Evolutionary conservation across 30 jellyfish, hydroid and myxozoan genomes (phyloP).

Genomic region (Pelagia noctiluca): DNA sequence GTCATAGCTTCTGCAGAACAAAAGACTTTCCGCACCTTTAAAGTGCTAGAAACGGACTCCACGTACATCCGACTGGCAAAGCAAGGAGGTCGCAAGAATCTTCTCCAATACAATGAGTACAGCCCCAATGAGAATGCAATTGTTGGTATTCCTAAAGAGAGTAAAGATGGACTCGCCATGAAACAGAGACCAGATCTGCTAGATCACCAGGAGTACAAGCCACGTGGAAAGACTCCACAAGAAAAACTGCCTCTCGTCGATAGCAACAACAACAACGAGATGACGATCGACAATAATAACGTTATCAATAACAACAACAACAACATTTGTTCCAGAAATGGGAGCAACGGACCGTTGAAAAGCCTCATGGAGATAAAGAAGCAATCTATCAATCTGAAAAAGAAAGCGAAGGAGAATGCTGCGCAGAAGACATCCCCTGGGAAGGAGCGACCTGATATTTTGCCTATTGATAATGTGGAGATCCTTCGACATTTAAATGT

Average conservation of each 20-base stretch:
- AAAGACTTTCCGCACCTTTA: slow-evolving; percentile 81
- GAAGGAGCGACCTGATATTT: slow-evolving; percentile 68
- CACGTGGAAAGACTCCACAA: neutral
- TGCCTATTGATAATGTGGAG: slow-evolving; percentile 64
- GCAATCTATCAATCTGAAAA: slow-evolving; percentile 5
- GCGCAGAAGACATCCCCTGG: neutral
- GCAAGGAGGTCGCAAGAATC: slow-evolving; percentile 73
- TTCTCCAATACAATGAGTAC: slow-evolving; percentile 59
- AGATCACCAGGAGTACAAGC: slow-evolving; percentile 13
- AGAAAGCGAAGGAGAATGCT: neutral
- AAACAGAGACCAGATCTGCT: neutral
- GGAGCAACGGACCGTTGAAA: slow-evolving; percentile 28
- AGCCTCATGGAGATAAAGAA: slow-evolving; percentile 50
- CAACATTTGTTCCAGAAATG: slow-evolving; percentile 5
- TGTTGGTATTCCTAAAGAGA: neutral
- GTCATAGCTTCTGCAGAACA: slow-evolving; percentile 77
- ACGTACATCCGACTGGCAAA: slow-evolving; percentile 69
- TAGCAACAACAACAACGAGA: slow-evolving; percentile 12
- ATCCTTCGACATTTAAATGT: slow-evolving; percentile 65
- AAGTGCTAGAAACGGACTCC: slow-evolving; percentile 57
- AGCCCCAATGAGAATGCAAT: neutral
- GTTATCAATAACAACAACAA: neutral
- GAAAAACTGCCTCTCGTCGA: neutral
- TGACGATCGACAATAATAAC: neutral
- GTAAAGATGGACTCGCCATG: slow-evolving; percentile 9